phyloP scores from a whole-genome alignment of 53 echinoderm and acorn worm genomes.

The Crossaster papposus region DNA sequence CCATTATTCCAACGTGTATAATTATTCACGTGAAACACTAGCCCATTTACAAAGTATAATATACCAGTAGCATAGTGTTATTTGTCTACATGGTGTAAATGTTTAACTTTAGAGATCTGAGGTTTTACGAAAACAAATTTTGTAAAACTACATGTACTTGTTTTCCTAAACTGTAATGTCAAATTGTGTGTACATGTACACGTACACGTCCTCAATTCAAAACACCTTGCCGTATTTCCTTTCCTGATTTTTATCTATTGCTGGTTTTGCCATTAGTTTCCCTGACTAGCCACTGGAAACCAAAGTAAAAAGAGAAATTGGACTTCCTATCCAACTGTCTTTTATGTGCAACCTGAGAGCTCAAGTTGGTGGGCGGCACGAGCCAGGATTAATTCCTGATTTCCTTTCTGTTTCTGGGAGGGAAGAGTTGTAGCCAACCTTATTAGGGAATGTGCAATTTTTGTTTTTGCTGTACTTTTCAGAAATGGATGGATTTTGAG shows the following conservation, averaged over 20 bases:
- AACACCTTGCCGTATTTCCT: neutral
- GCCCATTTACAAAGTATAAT: too few species aligned
- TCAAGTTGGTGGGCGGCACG: neutral
- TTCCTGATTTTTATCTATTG: neutral
- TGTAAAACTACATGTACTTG: too few species aligned
- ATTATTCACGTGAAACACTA: too few species aligned
- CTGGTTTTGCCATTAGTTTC: neutral
- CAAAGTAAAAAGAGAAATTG: neutral
- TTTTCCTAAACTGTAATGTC: too few species aligned
- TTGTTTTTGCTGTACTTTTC: too few species aligned
- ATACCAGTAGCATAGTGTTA: too few species aligned
- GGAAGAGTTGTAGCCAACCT: neutral
- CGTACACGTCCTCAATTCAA: neutral
- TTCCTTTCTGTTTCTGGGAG: neutral
- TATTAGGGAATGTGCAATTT: too few species aligned
- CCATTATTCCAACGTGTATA: too few species aligned
- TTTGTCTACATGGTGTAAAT: too few species aligned
- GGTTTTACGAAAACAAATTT: too few species aligned
- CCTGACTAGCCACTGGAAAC: neutral
- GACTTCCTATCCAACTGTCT: neutral
- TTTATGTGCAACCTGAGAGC: neutral
- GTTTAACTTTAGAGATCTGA: too few species aligned
- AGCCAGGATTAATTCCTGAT: neutral
- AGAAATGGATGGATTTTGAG: too few species aligned
- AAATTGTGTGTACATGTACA: neutral